Base-by-base conservation (phyloP, 2,888 invertebrate species). In the Ophonus ardosiacus region DNA sequence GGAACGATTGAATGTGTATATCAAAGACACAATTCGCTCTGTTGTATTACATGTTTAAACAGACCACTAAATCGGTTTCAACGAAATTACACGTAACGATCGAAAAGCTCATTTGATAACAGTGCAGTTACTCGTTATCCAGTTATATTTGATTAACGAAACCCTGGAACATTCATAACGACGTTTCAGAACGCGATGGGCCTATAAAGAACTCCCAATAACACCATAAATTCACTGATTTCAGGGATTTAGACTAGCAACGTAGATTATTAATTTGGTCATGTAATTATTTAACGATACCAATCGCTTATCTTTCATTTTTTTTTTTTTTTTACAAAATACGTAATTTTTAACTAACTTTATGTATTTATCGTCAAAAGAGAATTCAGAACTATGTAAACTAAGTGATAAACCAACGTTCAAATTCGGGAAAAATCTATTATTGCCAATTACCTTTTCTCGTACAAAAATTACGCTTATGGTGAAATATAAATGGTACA, bases 91-190 rank as follows among this genome's bases (percentile, higher is more conserved):
- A 78, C 21, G 76, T 57, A 59, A 31, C 78, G 74, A 74, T 74
- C 74, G 74, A 56, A 74, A 74, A 74, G 74, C 74, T 74, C 74
- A 74, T 74, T 74, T 74, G 43, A 74, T 74, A 74, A 74, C 74
- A 74, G 74, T 74, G 56, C 74, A 74, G 51, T 74, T 74, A 74
- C 74, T 74, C 43, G 74, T 74, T 51, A 74, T 24, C 74, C 18
- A 51, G 56, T 51, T 74, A 74, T 74, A 74, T 74, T 74, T 74
- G 74, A 74, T 74, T 74, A 74, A 74, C 74, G 56, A 13, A 74
- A 24, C 17, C 18, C 38, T 51, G 18, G 31, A 21, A 43, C 24
- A 18, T 51, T 43, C 74, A 74, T 74, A 74, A 74, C 56, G 74
- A 51, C 6, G 51, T 18, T 74, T 51, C 13, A 74, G 56, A 74